Conservation (phyloP, 2,888 invertebrate genomes). For the Caenorhabditis sulstoni region DNA sequence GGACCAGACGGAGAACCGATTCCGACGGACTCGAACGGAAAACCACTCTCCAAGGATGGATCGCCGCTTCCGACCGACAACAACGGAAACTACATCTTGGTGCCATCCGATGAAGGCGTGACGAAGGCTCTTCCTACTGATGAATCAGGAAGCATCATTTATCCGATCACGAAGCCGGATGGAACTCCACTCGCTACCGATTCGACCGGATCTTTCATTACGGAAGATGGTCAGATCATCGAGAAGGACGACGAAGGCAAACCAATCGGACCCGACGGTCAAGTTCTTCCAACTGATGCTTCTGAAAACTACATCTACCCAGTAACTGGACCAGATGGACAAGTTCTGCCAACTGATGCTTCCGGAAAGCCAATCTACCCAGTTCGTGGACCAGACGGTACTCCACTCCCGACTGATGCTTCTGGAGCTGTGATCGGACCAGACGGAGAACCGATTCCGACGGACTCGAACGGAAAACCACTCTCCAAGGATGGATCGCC, state of each 20-base stretch:
- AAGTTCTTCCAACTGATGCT: too few species aligned
- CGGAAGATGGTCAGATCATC: slow-evolving; percentile 31
- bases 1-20: slow-evolving; percentile 57
- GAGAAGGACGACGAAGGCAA: slow-evolving; percentile 57
- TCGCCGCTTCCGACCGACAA: slow-evolving; percentile 60
- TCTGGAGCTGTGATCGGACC: too few species aligned
- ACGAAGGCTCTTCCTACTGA: slow-evolving; percentile 55
- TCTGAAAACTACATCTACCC: too few species aligned
- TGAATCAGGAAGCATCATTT: slow-evolving; percentile 51
- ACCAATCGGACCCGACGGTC: not conserved
- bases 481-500: too few species aligned
- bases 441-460: too few species aligned
- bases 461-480: too few species aligned
- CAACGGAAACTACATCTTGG: slow-evolving; percentile 38
- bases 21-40: slow-evolving; percentile 58
- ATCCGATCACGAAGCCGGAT: slow-evolving; percentile 61
- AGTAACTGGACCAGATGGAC: too few species aligned
- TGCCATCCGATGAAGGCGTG: slow-evolving; percentile 30
- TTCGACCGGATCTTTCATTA: slow-evolving; percentile 49
- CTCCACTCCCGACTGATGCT: too few species aligned
- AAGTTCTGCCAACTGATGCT: too few species aligned
- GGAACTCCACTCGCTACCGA: slow-evolving; percentile 61
- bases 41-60: slow-evolving; percentile 63
- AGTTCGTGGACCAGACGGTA: too few species aligned
- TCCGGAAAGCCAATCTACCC: too few species aligned